phyloP scores from a whole-genome alignment of 1,140 invertebrate species.

The Drosophila pectinifera region DNA sequence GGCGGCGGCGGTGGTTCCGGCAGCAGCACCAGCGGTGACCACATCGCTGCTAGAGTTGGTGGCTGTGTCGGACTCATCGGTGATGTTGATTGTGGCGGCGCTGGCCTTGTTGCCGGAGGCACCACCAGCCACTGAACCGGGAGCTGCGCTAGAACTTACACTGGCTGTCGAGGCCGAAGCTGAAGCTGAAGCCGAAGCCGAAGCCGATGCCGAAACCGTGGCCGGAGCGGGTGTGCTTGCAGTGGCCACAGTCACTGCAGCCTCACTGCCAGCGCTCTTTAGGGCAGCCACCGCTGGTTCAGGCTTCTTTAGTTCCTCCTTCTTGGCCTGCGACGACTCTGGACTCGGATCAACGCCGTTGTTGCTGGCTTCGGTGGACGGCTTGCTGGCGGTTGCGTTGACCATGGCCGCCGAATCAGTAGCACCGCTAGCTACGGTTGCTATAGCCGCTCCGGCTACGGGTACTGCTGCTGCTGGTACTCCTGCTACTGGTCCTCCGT shows the following conservation, averaged over 20 bases:
- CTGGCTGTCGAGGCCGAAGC: conserved; percentile 2
- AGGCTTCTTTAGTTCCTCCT: conserved; percentile 56
- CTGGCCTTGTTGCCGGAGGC: conserved; percentile 7
- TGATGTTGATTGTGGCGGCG: conserved; percentile 65
- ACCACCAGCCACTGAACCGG: not conserved
- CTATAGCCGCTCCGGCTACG: not conserved
- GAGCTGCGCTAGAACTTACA: conserved; percentile 1
- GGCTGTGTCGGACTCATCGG: conserved; percentile 70
- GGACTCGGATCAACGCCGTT: conserved; percentile 13
- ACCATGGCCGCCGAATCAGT: conserved; percentile 1
- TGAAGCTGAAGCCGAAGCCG: not conserved
- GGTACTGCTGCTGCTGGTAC: conserved; percentile 1
- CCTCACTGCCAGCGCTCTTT: conserved; percentile 10
- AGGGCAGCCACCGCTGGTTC: conserved; percentile 12
- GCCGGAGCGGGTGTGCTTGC: not conserved
- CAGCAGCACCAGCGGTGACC: conserved; percentile 11
- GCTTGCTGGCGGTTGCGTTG: conserved; percentile 9
- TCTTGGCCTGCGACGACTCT: conserved; percentile 34
- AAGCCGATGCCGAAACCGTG: not conserved
- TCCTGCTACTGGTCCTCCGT: conserved; percentile 1
- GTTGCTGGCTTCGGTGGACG: conserved; percentile 19
- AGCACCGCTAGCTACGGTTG: not conserved
- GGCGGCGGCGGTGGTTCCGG: conserved; percentile 2
- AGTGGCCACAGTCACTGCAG: conserved; percentile 1
- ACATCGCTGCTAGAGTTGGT: conserved; percentile 64